Percentiles rank a stretch among this genome's conserved stretches.
These are phyloP conservation scores for Protonibea diacanthus DNA, from an alignment of 2,797 vertebrate genomes.

Conservation along the genomic window DNA sequence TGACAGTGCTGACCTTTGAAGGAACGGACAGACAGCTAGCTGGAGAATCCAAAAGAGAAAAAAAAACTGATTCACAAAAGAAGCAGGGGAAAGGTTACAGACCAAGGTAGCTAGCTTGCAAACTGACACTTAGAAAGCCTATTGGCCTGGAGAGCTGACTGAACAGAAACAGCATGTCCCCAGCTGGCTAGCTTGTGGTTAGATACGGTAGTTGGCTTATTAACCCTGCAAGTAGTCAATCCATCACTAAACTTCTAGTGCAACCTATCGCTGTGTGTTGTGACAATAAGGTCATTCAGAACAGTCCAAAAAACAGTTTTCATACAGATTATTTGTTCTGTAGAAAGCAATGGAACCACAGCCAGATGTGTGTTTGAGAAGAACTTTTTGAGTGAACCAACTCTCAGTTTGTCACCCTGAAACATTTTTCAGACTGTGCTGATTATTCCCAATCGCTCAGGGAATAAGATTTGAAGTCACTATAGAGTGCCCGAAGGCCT, in stretches of 20 bases:
- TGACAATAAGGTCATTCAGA: background rate
- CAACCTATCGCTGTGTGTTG: background rate
- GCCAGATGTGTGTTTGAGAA: no score
- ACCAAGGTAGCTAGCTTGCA: background rate
- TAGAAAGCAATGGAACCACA: no score
- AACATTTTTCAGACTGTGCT: background rate
- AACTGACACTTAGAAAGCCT: background rate
- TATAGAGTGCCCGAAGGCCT: background rate
- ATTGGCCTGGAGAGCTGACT: background rate
- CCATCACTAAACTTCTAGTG: background rate
- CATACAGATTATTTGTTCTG: background rate
- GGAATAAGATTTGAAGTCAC: background rate
- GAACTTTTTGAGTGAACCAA: no score
- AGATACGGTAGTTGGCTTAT: background rate
- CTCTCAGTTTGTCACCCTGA: background rate
- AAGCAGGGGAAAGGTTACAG: background rate
- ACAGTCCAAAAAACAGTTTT: background rate
- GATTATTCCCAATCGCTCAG: background rate
- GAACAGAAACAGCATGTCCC: background rate
- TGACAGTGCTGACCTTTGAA: background rate
- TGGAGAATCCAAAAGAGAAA: background rate
- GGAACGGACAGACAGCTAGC: background rate
- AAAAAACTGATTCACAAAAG: background rate
- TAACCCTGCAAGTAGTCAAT: background rate
- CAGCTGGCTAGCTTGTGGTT: background rate